Evolutionary conservation across 2,113 vertebrate genomes (phyloP), one percentile per base, ranked within the genome.

Genomic region (Gobio gobio): DNA sequence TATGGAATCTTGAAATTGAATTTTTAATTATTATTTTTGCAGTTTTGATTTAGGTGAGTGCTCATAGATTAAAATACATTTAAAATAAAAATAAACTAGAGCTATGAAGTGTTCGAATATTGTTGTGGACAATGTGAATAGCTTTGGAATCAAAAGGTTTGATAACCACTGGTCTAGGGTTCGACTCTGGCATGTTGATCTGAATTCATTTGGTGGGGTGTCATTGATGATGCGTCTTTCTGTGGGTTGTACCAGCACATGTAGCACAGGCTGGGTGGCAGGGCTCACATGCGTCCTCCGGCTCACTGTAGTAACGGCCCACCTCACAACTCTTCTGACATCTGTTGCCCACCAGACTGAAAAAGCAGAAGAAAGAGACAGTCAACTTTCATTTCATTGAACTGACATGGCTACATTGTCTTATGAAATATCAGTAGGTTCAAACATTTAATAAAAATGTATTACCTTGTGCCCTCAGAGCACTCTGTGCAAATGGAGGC

Each of bases 401-500:
- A 22, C 6, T n/a, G 33, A 24, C 18, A 10, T 20, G 4, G 18
- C 33, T 70, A 40, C 36, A 72, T 43, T 72, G 18, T 12, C 40
- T 47, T 5, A 75, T 29, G 12, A 16, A 84, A 51, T 61, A 29
- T 14, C 20, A 73, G 2, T 43, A 6, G 22, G 24, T 29, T 47
- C n/a, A 74, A 49, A 24, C 13, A 68, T 54, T 2, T 56, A 29
- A 64, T 36, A 18, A 26, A 72, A 51, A 20, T 45, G 14, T 56
- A 68, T 96, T 96, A 99, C 98, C 98, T 98, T 87, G 96, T 92
- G 88, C 96, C 96, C 83, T 95, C 92, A 91, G 91, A 95, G 92
- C 98, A 99, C 94, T 97, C 96, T n/a, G 95, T 98, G 91, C 97
- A 99, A 89, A 95, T 94, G 87, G 95, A 96, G 86, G 92, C 94